Evolutionary conservation across 2,888 invertebrate species (phyloP).

Genomic region (Blastobasis lacticolella): DNA sequence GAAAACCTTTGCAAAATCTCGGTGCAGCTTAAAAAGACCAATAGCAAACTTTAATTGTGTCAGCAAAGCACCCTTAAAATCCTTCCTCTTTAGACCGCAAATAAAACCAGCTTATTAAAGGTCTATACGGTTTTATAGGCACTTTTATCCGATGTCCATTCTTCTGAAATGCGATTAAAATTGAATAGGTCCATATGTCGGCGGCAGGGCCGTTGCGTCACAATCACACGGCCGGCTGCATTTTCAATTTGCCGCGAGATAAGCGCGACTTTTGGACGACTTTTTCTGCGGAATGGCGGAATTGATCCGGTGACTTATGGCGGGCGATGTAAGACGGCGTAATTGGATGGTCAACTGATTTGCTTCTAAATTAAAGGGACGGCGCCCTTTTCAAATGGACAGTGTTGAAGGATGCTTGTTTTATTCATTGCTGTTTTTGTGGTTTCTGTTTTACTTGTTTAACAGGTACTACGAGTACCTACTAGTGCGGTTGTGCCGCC

Average conservation of each 20-base stretch:
- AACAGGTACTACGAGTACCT: too few species aligned
- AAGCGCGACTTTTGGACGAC: slow-evolving; percentile 66
- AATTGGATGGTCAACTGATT: slow-evolving; percentile 64
- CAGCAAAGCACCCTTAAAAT: slow-evolving; percentile 53
- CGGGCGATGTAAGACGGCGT: slow-evolving; percentile 45
- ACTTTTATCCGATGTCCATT: slow-evolving; percentile 70
- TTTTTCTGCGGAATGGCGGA: slow-evolving; percentile 68
- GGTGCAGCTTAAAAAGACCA: slow-evolving; percentile 60
- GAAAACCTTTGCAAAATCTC: slow-evolving; percentile 39
- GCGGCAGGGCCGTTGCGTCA: slow-evolving; percentile 62
- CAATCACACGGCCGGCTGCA: slow-evolving; percentile 70
- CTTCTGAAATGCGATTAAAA: slow-evolving; percentile 74
- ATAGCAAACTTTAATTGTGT: slow-evolving; percentile 62
- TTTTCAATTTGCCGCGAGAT: slow-evolving; percentile 74
- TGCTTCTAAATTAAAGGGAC: slow-evolving; percentile 43
- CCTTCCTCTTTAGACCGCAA: slow-evolving; percentile 57
- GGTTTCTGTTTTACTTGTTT: too few species aligned
- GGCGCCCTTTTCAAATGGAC: slow-evolving; percentile 6
- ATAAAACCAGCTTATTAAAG: slow-evolving; percentile 66
- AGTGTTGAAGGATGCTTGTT: slow-evolving; percentile 2
- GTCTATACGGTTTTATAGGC: slow-evolving; percentile 53
- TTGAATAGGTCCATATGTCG: slow-evolving; percentile 73
- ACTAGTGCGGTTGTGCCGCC: background rate
- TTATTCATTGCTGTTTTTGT: background rate
- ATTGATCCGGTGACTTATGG: slow-evolving; percentile 72